Evolutionary conservation across 2,888 invertebrate genomes (phyloP), one percentile per base, ranked within the genome.

Genomic region (Diadromus collaris): DNA sequence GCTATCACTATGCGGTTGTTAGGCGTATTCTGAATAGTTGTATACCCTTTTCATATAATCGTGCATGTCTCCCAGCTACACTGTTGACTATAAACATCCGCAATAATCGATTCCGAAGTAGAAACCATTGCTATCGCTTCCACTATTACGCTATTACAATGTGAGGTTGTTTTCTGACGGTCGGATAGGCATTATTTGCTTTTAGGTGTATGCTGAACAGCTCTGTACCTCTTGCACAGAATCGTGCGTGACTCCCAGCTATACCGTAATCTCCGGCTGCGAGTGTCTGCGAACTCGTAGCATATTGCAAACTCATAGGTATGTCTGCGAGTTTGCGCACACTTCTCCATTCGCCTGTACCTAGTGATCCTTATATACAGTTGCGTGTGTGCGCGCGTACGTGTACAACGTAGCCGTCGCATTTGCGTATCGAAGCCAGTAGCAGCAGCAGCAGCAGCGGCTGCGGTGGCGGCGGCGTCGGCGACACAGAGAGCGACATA

Each of bases 391-490:
- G 24, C 27, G 61, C 7, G 64, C 21, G 24, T 76, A 64, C 68
- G 65, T 64, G 65, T 65, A 64, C 71, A 61, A 32, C 56, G 75
- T 79, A 71, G 46, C 74, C 58, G 58, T 73, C 51, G 64, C 68
- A 34, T 74, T 69, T 44, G 48, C 19, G 67, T 75, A 78, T 68
- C 54, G 70, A 70, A 60, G 54, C 32, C 46, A 34, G 56, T 29
- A n/a, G 34, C 56, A 21, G 29, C 27, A 34, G 54, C 29, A 38
- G 38, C n/a, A n/a, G n/a, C n/a, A n/a, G n/a, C n/a, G n/a, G n/a
- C n/a, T n/a, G n/a, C 46, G 27, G 56, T 29, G 13, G 34, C 56
- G 16, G 29, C 27, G 27, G 54, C 29, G 38, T 27, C n/a, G 21
- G 21, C 46, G 19, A 48, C 27, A 34, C 41, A 46, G 13, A 21